A percentile compares a stretch with the other conserved stretches of the same genome.
phyloP scores from a whole-genome alignment of 2,888 invertebrate species.

The Steinernema hermaphroditum region DNA sequence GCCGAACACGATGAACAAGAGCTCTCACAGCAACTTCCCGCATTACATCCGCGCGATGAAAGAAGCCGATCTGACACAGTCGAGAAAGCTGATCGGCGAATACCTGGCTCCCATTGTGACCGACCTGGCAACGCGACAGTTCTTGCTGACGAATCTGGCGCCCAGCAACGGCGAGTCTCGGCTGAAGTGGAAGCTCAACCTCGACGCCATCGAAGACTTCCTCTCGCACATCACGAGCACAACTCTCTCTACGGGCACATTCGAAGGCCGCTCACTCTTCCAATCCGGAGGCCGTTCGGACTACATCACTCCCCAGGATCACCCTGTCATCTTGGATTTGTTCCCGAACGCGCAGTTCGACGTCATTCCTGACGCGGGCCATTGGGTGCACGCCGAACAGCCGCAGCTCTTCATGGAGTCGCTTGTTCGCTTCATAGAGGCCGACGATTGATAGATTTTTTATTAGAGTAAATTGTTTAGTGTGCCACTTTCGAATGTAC shows the following conservation, averaged over 20 bases:
- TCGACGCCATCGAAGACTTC: slow-evolving; percentile 75
- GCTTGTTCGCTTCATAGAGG: slow-evolving; percentile 73
- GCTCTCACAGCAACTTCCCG: slow-evolving; percentile 37
- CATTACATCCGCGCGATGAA: slow-evolving; percentile 51
- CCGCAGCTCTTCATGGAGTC: slow-evolving; percentile 78
- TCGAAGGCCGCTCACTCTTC: slow-evolving; percentile 79
- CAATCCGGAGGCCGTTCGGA: slow-evolving; percentile 82
- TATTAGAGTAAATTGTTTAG: slow-evolving; percentile 1
- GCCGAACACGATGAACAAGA: slow-evolving; percentile 21
- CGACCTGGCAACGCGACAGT: slow-evolving; percentile 75
- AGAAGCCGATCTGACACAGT: slow-evolving; percentile 45
- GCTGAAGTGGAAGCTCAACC: slow-evolving; percentile 78
- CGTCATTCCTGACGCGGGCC: slow-evolving; percentile 81
- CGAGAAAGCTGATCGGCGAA: slow-evolving; percentile 48
- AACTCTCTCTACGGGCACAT: slow-evolving; percentile 62
- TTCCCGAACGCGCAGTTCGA: slow-evolving; percentile 77
- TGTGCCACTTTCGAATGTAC: background rate
- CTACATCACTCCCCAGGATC: slow-evolving; percentile 72
- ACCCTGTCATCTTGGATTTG: slow-evolving; percentile 73
- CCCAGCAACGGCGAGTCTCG: slow-evolving; percentile 72
- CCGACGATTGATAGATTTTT: too few relatives aligned
- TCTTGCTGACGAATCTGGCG: slow-evolving; percentile 84
- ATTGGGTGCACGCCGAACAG: slow-evolving; percentile 91
- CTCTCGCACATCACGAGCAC: slow-evolving; percentile 70
- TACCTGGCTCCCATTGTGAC: slow-evolving; percentile 68